A percentile compares a stretch with the other conserved stretches of the same genome.
Conservation (phyloP, 2,797 vertebrate species). For the Poecile montanus region DNA sequence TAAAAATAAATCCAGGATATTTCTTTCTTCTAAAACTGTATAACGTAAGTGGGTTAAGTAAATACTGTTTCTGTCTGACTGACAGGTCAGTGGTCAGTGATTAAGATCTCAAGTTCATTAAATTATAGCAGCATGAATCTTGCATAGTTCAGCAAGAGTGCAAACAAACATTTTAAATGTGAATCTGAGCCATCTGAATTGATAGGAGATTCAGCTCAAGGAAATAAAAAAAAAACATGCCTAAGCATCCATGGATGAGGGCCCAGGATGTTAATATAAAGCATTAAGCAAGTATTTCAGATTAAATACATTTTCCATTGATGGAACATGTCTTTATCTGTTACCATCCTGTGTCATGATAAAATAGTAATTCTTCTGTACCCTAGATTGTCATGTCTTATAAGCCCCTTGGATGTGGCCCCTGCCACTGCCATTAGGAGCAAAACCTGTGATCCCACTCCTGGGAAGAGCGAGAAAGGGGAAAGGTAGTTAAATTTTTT, state of each 20-base stretch:
- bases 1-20: neutral
- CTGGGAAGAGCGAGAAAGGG: fast-evolving
- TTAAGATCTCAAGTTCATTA: neutral
- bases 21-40: neutral
- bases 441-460: neutral
- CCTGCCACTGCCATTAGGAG: neutral
- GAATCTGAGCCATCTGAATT: neutral
- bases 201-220: neutral
- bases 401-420: fast-evolving
- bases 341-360: neutral
- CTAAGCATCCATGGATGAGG: neutral
- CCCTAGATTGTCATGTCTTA: neutral
- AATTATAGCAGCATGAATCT: neutral
- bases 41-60: neutral
- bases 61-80: neutral
- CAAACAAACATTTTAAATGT: neutral
- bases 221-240: neutral
- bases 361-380: neutral
- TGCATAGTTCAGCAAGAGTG: neutral
- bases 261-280: neutral
- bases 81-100: neutral
- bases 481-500: neutral
- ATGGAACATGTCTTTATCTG: neutral
- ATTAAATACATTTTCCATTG: neutral
- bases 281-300: neutral